Base-by-base conservation (phyloP, 1,140 invertebrate genomes). In the Oryzaephilus surinamensis region DNA sequence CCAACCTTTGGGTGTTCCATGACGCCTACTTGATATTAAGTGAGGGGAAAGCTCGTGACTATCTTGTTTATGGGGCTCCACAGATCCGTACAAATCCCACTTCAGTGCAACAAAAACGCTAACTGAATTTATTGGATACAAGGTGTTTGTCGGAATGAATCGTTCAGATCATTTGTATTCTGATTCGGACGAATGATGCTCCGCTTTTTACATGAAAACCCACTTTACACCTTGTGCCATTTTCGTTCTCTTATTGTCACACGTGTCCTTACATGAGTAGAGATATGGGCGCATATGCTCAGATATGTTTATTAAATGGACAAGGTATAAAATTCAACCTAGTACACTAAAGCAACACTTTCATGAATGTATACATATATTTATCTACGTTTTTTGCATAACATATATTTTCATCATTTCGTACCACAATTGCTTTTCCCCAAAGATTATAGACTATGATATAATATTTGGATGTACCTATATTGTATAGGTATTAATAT, bases 101-200 rank as follows among this genome's bases (percentile, higher is more conserved):
- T 53, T 55, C 54, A 44, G 38, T 44, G 47, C 48, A 54, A 58
- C 56, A 55, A 60, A 57, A 57, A 58, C 57, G 46, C 48, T 61
- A 62, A 61, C 58, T 53, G 60, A 62, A 61, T 62, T 62, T 62
- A 62, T 62, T 62, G 58, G 58, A 60, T 61, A 62, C 60, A 62
- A 58, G 58, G 60, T 62, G 60, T 62, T 62, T 56, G 55, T 57
- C 53, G 52, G 52, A 61, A 62, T 62, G 60, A 60, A 61, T 60
- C 54, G 55, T 50, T 55, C 44, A 51, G 43, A 53, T 62, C 58
- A 57, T 62, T 62, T 62, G 60, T 62, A 62, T 61, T 61, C 58
- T 48, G 58, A 51, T 58, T 60, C 48, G 57, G 53, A 54, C 55
- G 57, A 56, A 58, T 55, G 57, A 60, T 60, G 57, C 55, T 55